Base-by-base conservation (phyloP, 30 jellyfish, hydroid and myxozoan species). In the Hydractinia echinata region DNA sequence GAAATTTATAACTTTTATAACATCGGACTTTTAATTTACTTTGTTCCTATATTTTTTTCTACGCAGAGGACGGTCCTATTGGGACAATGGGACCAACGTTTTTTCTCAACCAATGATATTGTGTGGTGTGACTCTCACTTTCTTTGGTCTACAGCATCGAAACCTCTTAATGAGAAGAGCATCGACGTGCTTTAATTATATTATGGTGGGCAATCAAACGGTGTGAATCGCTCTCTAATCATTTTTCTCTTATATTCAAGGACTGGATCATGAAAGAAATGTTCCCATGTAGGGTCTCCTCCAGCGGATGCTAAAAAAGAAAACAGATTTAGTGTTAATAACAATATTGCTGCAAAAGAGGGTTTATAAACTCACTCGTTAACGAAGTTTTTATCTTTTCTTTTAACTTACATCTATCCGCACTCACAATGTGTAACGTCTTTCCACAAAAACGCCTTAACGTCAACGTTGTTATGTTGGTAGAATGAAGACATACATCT, bases 141-240 rank as follows among this genome's bases (percentile, higher is more conserved):
- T 30, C 44, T 30, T 30, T 30, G 44, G 44, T 30, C 44, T 30
- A 30, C 44, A 30, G 44, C 44, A 30, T 30, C 44, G 44, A 30
- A 30, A 30, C 44, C 44, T 30, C 44, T 30, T 30, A 1, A 30
- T 30, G 44, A 30, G 44, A 30, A 30, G 44, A 30, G 44, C 44
- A 30, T 30, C 44, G 44, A 0, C 44, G 44, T 30, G 44, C 44
- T 30, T 30, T 30, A 30, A 30, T 30, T 30, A 30, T 30, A 30
- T 71, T 71, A 71, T 71, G 81, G 81, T 71, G 81, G 81, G 53
- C 81, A 71, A 52, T 71, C 81, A 71, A 71, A 71, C 55, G 81
- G 81, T 15, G 39, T 71, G n/a, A 30, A 50, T 60, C 53, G 30
- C 81, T 71, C 81, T n/a, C 51, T 60, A 50, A 71, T 71, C 44